Percentiles rank a stretch among this genome's conserved stretches.
Evolutionary conservation across 2,888 invertebrate genomes (phyloP).

Genomic region (Drosophila prostipennis): DNA sequence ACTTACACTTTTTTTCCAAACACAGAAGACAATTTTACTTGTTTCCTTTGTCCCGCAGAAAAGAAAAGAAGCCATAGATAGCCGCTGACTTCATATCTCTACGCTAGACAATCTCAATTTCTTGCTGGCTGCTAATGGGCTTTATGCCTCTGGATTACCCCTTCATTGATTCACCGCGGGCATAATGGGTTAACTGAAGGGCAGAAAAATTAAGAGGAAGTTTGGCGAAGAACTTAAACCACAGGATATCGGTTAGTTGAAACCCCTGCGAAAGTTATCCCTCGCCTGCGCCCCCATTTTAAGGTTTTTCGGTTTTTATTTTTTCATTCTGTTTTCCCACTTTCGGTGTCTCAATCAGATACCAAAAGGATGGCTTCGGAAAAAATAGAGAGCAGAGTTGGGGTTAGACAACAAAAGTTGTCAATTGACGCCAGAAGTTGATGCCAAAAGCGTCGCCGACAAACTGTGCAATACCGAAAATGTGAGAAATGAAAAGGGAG

Average conservation of each 20-base stretch:
- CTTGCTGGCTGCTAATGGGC: conserved; percentile 56
- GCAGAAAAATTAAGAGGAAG: not conserved
- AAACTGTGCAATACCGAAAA: conserved; percentile 46
- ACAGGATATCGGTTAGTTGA: conserved; percentile 29
- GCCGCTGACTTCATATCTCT: conserved; percentile 13
- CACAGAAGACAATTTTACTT: conserved; percentile 5
- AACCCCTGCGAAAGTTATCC: conserved; percentile 12
- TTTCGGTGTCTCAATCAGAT: conserved; percentile 75
- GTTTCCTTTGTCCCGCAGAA: conserved; percentile 19
- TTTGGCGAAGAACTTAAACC: conserved; percentile 9
- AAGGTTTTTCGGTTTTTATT: conserved; percentile 13
- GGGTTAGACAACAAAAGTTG: conserved; percentile 67
- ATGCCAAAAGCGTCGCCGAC: conserved; percentile 55
- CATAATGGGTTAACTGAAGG: conserved; percentile 1
- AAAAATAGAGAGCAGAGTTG: conserved; percentile 28
- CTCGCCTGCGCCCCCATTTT: conserved; percentile 7
- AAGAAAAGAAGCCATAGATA: conserved; percentile 17
- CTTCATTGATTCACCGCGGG: conserved; percentile 1
- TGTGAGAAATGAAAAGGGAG: conserved; percentile 9
- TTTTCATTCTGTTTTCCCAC: conserved; percentile 45
- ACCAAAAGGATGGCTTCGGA: conserved; percentile 52
- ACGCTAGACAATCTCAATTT: conserved; percentile 62
- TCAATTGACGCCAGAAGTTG: conserved; percentile 80
- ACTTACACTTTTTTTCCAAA: not conserved
- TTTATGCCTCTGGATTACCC: conserved; percentile 23